A percentile compares a stretch with the other conserved stretches of the same genome.
Conservation (phyloP, 2,888 invertebrate species). For the Coelogynopora nodosa region DNA sequence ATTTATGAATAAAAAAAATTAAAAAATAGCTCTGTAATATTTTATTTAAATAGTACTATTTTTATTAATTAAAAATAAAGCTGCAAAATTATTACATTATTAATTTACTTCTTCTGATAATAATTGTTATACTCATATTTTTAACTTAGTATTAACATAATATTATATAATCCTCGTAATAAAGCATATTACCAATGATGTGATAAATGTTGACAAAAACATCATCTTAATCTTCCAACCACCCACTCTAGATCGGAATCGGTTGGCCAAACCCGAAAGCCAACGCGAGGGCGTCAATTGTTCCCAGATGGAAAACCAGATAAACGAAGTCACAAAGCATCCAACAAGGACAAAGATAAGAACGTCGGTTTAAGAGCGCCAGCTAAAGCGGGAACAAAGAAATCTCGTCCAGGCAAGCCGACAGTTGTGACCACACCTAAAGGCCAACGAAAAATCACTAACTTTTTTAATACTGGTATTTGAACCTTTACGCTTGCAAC, state of each 20-base stretch:
- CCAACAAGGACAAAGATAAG: background rate
- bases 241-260: no score
- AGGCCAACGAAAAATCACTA: background rate
- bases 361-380: background rate
- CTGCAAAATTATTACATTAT: no score
- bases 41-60: no score
- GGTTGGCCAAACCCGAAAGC: no score
- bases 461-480: background rate
- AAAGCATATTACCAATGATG: background rate
- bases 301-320: background rate
- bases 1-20: no score
- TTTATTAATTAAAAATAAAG: no score
- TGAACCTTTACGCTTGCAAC: background rate
- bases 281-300: background rate
- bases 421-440: background rate
- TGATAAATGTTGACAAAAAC: background rate
- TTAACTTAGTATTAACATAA: background rate
- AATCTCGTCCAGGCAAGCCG: background rate
- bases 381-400: background rate
- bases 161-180: background rate
- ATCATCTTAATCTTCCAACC: no score
- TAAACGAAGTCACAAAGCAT: background rate
- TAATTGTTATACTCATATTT: no score
- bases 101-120: no score
- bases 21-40: no score